A percentile compares a stretch with the other conserved stretches of the same genome.
Conservation (phyloP, 2,113 vertebrate genomes). For the Herpetotheres cachinnans region DNA sequence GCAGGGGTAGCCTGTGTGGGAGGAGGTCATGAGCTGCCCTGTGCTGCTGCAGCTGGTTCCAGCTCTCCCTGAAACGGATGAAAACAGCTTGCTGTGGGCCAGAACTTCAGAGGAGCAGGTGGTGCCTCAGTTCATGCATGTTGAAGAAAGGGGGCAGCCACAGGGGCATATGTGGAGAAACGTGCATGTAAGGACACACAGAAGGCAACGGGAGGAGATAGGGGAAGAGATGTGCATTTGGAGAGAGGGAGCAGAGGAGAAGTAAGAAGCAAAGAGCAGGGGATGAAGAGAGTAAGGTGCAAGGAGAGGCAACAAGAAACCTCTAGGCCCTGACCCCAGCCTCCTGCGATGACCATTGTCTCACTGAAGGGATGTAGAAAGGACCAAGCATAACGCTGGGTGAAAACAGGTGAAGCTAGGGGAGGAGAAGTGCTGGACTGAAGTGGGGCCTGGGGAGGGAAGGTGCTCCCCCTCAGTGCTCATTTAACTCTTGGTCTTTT, state of each 20-base stretch:
- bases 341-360: accelerated
- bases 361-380: background rate
- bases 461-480: background rate
- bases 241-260: background rate
- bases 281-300: background rate
- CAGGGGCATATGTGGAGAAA: background rate
- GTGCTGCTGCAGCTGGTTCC: background rate
- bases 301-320: background rate
- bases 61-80: background rate
- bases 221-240: background rate
- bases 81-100: background rate
- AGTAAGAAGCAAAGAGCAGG: background rate
- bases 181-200: background rate
- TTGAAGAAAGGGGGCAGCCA: background rate
- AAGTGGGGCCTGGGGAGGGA: background rate
- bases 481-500: background rate
- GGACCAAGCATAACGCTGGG: accelerated
- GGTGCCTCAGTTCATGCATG: background rate
- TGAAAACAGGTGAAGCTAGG: background rate
- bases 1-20: background rate
- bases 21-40: background rate
- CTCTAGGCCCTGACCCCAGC: background rate
- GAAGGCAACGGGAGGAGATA: background rate
- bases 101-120: background rate
- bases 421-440: background rate